Conservation (phyloP, 2,797 vertebrate species). For the Sebastes miniatus region DNA sequence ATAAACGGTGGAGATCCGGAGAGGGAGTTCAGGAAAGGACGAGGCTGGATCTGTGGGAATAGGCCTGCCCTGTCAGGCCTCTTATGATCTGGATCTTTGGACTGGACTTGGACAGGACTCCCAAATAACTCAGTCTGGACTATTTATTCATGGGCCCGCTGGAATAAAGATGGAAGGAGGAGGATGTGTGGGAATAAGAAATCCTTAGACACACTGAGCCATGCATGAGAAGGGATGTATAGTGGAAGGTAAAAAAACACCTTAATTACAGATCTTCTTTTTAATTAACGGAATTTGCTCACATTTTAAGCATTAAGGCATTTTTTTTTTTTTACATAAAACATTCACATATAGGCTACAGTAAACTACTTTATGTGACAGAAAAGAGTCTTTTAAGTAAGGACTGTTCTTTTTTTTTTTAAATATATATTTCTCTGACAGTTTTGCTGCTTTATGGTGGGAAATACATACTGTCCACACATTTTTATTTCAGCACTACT, state of each 20-base stretch:
- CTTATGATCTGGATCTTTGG: conserved; percentile 51
- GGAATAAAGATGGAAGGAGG: conserved; percentile 39
- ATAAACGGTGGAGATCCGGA: conserved; percentile 77
- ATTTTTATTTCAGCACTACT: background rate
- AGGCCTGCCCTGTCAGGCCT: conserved; percentile 80
- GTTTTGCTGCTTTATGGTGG: background rate
- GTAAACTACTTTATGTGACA: background rate
- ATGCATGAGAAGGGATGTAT: conserved; percentile 30
- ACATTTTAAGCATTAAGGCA: background rate
- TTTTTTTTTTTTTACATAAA: background rate
- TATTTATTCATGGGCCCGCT: conserved; percentile 26
- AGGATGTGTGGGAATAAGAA: conserved; percentile 25
- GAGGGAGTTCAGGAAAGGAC: conserved; percentile 86
- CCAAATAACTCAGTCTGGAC: conserved; percentile 42
- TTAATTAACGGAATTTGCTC: conserved; percentile 15
- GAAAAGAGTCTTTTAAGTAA: background rate
- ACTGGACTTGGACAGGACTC: conserved; percentile 53
- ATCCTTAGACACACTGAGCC: conserved; percentile 34
- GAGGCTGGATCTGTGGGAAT: conserved; percentile 83
- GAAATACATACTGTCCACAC: background rate
- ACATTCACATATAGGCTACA: background rate
- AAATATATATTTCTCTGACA: background rate
- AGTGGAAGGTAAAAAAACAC: conserved; percentile 52
- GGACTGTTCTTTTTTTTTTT: background rate
- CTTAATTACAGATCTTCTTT: conserved; percentile 29